Conservation (phyloP, 2,888 invertebrate species). For the Dolichomitus sp. region DNA sequence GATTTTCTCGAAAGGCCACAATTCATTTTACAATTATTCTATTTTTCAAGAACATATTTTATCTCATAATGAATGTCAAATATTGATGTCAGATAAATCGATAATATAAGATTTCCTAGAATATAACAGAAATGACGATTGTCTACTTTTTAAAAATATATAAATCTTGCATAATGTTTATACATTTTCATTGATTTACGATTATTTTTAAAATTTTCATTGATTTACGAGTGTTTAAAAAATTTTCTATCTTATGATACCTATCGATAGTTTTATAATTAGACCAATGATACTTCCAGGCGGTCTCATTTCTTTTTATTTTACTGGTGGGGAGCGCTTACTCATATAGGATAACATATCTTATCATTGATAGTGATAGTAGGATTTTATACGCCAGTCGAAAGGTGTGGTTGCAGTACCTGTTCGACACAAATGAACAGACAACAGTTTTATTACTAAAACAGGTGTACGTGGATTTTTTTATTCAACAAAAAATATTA, state of each 20-base stretch:
- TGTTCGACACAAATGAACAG: slow-evolving; percentile 58
- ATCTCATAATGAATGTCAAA: slow-evolving; percentile 1
- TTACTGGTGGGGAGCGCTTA: slow-evolving; percentile 72
- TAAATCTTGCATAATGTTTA: neutral
- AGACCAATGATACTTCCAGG: slow-evolving; percentile 31
- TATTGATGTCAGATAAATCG: slow-evolving; percentile 14
- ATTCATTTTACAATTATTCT: neutral
- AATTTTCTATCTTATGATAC: neutral
- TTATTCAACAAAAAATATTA: slow-evolving; percentile 35
- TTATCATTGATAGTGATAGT: slow-evolving; percentile 83
- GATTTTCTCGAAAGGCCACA: neutral
- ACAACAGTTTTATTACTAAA: slow-evolving; percentile 29
- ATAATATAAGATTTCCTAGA: neutral
- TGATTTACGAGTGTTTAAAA: neutral
- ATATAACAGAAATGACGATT: neutral
- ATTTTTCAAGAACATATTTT: neutral
- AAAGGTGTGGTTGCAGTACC: slow-evolving; percentile 81
- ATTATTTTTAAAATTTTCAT: neutral
- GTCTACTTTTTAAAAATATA: neutral
- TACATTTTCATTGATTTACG: neutral
- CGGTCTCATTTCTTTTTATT: slow-evolving; percentile 48
- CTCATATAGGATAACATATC: slow-evolving; percentile 81
- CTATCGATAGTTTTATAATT: slow-evolving; percentile 34
- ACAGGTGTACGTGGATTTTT: slow-evolving; percentile 55
- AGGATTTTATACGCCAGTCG: slow-evolving; percentile 77